phyloP scores from a whole-genome alignment of 2,888 invertebrate species.

The Electrophaes corylata region DNA sequence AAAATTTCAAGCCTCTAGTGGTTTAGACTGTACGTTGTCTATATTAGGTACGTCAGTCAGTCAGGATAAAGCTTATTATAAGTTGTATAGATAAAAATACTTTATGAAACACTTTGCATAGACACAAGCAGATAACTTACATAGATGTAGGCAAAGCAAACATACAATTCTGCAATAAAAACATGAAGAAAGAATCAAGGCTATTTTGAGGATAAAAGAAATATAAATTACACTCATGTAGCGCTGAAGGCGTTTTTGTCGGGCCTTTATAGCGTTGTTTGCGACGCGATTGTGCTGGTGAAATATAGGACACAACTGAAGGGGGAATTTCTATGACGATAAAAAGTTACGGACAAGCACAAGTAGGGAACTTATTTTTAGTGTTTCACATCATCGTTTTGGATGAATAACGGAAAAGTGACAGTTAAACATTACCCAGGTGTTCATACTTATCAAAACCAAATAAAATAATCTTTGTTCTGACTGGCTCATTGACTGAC shows the following conservation, averaged over 20 bases:
- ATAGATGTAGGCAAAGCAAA: conserved; percentile 27
- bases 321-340: conserved; percentile 37
- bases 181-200: conserved; percentile 28
- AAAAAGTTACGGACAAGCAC: conserved; percentile 23
- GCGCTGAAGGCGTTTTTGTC: conserved; percentile 34
- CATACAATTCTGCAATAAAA: conserved; percentile 25
- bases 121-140: conserved; percentile 13
- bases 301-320: conserved; percentile 49
- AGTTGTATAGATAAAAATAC: no score
- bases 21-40: no score
- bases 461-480: no score
- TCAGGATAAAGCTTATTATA: no score
- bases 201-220: conserved; percentile 27
- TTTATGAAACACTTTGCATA: neutral
- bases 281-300: conserved; percentile 54
- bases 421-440: no score
- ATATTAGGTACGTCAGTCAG: neutral
- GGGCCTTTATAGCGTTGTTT: conserved; percentile 60
- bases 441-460: no score
- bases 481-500: no score
- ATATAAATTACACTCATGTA: conserved; percentile 32
- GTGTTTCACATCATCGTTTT: neutral
- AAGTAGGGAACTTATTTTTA: neutral
- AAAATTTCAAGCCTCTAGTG: no score
- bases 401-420: neutral